Conservation (phyloP, 2,797 vertebrate genomes). For the Argentina silus region DNA sequence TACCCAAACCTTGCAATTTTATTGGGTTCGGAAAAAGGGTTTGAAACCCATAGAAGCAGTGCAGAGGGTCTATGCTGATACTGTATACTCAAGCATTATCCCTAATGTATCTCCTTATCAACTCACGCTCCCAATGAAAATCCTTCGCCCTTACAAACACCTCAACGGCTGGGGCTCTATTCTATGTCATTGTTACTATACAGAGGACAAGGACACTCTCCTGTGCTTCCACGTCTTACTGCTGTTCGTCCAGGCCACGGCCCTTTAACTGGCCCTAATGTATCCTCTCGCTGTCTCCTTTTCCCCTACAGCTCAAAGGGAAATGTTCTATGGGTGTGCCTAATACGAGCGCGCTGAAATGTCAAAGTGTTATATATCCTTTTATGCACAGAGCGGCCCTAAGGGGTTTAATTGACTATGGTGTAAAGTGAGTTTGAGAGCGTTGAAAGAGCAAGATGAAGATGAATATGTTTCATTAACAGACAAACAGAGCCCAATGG, state of each 20-base stretch:
- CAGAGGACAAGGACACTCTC: background rate
- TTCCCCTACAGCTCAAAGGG: constrained; percentile 63
- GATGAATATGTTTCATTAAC: constrained; percentile 83
- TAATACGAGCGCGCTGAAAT: constrained; percentile 79
- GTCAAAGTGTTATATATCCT: constrained; percentile 84
- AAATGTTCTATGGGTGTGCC: constrained; percentile 76
- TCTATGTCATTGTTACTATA: background rate
- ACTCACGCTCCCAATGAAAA: too few relatives aligned
- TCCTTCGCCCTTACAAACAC: too few relatives aligned
- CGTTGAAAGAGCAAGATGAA: constrained; percentile 78
- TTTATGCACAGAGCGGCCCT: constrained; percentile 78
- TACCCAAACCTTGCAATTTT: too few relatives aligned
- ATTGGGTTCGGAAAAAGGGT: too few relatives aligned
- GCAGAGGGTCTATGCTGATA: too few relatives aligned
- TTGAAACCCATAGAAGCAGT: too few relatives aligned
- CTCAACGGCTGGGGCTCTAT: background rate
- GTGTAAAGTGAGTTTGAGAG: constrained; percentile 81
- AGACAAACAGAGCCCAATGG: constrained; percentile 79
- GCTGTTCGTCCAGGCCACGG: constrained; percentile 31
- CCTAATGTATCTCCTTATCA: too few relatives aligned
- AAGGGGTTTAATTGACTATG: constrained; percentile 81
- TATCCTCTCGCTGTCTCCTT: constrained; percentile 42
- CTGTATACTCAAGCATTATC: too few relatives aligned
- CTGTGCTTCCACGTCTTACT: constrained; percentile 50
- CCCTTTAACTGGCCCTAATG: constrained; percentile 49